Evolutionary conservation across 2,888 invertebrate genomes (phyloP), one percentile per base, ranked within the genome.

Genomic region (Frankliniella intonsa): DNA sequence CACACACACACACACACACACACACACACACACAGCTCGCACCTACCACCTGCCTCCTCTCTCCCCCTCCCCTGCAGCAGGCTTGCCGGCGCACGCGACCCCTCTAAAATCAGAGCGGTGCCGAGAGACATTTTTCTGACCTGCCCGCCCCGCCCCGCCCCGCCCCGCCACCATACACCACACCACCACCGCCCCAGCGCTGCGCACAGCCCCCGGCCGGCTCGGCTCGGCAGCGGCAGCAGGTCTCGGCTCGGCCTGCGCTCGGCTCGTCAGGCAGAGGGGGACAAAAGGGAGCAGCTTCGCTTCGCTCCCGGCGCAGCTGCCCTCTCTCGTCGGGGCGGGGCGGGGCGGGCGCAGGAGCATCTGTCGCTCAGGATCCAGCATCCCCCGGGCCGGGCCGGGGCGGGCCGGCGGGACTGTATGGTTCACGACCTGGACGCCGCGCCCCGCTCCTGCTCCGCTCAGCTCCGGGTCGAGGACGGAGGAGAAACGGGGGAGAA

Each of bases 1-100:
- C 65, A 65, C 65, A n/a, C 69, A 69, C 69, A 69, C 69, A 69
- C 69, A 69, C 69, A 22, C 69, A 22, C 22, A 69, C 69, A 69
- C 69, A 69, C 69, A 69, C 69, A n/a, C 69, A 22, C 69, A 22
- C 22, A 55, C 14, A 14, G 55, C 55, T 19, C 17, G 55, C 55
- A 19, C 55, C 19, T 55, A 19, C 55, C 14, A 19, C 55, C 55
- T 19, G 17, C 55, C 55, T 19, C 55, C 55, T 19, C 55, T 38
- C 55, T 17, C 17, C 14, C 55, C 55, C 55, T 12, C 3, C 55
- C 55, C 55, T 55, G 55, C 55, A 3, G 55, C 55, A 10, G 9
- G 55, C 55, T 12, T 55, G 55, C 55, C 55, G 55, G 9, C 14
- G 55, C 55, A 55, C 55, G 55, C 55, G 55, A 19, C 55, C 19